These are phyloP conservation scores for Chrysogorgia sp. DNA, from an alignment of 92 coral and sea anemone species.

Conservation along the genomic window DNA sequence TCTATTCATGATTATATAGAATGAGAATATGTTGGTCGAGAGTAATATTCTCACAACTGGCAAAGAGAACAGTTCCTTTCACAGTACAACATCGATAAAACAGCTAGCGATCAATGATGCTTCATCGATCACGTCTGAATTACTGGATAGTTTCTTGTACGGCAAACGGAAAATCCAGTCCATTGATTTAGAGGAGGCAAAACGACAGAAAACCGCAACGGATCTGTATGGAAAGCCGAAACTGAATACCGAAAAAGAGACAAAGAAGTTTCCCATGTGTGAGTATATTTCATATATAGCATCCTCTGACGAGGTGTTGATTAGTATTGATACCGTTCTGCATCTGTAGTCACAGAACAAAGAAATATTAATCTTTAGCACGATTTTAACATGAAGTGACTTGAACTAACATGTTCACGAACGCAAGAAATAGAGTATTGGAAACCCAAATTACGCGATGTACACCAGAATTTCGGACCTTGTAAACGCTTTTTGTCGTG, in stretches of 20 bases:
- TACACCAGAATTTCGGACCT: neutral
- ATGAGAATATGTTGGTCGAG: neutral
- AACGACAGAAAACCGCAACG: slow-evolving; percentile 18
- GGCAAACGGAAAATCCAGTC: slow-evolving; percentile 38
- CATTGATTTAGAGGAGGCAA: slow-evolving; percentile 36
- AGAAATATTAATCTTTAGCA: slow-evolving; percentile 3
- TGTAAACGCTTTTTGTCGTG: too few relatives aligned
- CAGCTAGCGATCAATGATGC: neutral
- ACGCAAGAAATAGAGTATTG: too few relatives aligned
- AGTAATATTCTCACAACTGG: neutral
- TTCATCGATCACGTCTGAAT: slow-evolving; percentile 21
- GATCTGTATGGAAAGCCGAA: neutral
- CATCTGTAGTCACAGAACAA: slow-evolving; percentile 23
- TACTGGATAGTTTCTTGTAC: slow-evolving; percentile 29
- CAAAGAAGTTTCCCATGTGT: slow-evolving; percentile 10
- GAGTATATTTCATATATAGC: neutral
- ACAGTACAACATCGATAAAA: neutral
- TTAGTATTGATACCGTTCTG: slow-evolving; percentile 34
- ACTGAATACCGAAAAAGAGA: slow-evolving; percentile 2
- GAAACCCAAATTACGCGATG: too few relatives aligned
- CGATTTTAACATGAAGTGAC: slow-evolving; percentile 8
- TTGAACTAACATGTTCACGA: neutral
- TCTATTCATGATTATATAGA: too few relatives aligned
- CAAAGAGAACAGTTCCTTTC: neutral
- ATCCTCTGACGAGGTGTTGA: neutral